Evolutionary conservation across 2,888 invertebrate genomes (phyloP).

Genomic region (Drosophila atripex): DNA sequence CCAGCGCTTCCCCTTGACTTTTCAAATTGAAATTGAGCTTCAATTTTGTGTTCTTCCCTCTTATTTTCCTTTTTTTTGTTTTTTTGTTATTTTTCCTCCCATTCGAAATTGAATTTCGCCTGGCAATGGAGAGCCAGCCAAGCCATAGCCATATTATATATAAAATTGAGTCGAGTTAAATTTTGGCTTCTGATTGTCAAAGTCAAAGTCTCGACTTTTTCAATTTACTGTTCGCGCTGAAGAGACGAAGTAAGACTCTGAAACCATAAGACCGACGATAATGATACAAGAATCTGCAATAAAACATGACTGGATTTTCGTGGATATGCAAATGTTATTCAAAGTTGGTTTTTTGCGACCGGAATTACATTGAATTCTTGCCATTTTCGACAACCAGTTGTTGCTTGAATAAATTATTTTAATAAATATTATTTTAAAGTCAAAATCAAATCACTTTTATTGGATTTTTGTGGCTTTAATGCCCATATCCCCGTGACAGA

Average conservation of each 20-base stretch:
- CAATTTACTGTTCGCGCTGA: not conserved
- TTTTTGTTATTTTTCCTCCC: not conserved
- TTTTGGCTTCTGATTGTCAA: conserved; percentile 12
- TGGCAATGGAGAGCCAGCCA: conserved; percentile 3
- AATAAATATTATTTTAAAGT: too few species aligned
- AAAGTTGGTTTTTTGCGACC: too few species aligned
- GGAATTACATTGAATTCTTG: too few species aligned
- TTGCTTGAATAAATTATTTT: conserved; percentile 16
- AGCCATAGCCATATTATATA: not conserved
- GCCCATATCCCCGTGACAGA: too few species aligned
- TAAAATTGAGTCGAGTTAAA: conserved; percentile 15
- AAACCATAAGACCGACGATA: not conserved
- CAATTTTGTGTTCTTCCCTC: not conserved
- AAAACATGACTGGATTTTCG: not conserved
- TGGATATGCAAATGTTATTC: not conserved
- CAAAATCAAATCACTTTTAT: conserved; percentile 1
- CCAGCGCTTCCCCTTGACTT: not conserved
- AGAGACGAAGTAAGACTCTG: not conserved
- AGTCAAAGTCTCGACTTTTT: not conserved
- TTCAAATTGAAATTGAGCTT: conserved; percentile 2
- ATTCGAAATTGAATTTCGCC: not conserved
- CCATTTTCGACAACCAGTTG: too few species aligned
- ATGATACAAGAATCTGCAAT: not conserved
- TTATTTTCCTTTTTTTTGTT: too few species aligned
- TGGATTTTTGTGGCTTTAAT: too few species aligned